Evolutionary conservation across 2,888 invertebrate genomes (phyloP), one percentile per base, ranked within the genome.

Genomic region (Sinodicranocentrus sp.): DNA sequence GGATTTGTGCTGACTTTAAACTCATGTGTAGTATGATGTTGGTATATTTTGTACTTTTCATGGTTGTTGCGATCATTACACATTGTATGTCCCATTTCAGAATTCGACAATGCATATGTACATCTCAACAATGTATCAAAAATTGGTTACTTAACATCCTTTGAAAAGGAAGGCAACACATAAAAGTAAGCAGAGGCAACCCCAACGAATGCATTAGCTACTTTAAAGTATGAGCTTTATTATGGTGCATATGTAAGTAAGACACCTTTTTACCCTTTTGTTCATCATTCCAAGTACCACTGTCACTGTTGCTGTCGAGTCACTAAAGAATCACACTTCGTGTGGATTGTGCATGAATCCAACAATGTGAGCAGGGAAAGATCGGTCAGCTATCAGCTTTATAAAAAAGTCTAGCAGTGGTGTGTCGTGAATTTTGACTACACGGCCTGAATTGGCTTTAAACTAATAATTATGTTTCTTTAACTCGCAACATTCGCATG

Each of bases 201-300:
- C 59, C 33, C 61, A 70, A 15, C 28, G 67, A 67, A 15, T 21
- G 67, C 28, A 28, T 70, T 68, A 63, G 43, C 21, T 19, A 21
- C 21, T 28, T 61, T n/a, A 6, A 61, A 28, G 1, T 3, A 2
- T 54, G 25, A 17, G 39, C 3, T 63, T 63, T 23, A 23, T 44
- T 23, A 19, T 43, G 43, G 1, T 43, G 43, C 57, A 23, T 39
- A 15, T 19, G 17, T 33, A 39, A 59, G 61, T 44, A 61, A 43
- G 44, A 43, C 59, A 59, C 73, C 39, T 73, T 73, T 73, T 73
- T 73, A 73, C 73, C 73, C 73, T 73, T 73, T 73, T 71, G 54
- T 71, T 71, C 70, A 6, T 71, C 70, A 25, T 54, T 23, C 73
- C 72, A 72, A 72, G 72, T 72, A 72, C 72, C 48, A 72, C 39